A percentile compares a stretch with the other conserved stretches of the same genome.
phyloP scores from a whole-genome alignment of 2,888 invertebrate species.

The Leptopilina syphax region DNA sequence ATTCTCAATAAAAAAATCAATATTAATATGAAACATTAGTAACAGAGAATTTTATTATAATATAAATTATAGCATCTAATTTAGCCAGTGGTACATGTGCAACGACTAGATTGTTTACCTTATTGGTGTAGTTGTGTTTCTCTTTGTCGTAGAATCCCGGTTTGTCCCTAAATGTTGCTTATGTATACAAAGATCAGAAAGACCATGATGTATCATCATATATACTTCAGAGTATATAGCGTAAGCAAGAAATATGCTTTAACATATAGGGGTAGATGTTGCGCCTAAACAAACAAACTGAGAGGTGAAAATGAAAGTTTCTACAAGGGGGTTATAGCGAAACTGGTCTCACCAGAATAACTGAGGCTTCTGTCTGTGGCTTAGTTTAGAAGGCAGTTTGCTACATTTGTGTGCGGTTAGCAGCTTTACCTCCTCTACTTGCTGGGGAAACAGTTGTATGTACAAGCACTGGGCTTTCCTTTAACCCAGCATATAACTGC shows the following conservation, averaged over 20 bases:
- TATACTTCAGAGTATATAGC: neutral
- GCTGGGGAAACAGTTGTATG: conserved; percentile 50
- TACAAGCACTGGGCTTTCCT: conserved; percentile 42
- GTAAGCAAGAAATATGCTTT: conserved; percentile 32
- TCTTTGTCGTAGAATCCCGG: conserved; percentile 24
- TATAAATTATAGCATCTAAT: no score
- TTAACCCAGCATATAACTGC: conserved; percentile 45
- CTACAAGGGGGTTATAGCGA: conserved; percentile 46
- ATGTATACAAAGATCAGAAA: conserved; percentile 30
- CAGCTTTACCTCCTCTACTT: conserved; percentile 59
- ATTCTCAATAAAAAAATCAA: no score
- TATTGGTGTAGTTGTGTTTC: conserved; percentile 11
- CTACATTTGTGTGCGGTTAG: conserved; percentile 68
- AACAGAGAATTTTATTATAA: no score
- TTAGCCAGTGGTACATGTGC: no score
- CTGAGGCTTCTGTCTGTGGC: conserved; percentile 62
- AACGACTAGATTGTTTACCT: no score
- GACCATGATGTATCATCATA: conserved; percentile 44
- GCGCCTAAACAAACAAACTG: conserved; percentile 47
- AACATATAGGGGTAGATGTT: conserved; percentile 47
- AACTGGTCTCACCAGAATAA: conserved; percentile 47
- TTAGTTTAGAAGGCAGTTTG: conserved; percentile 69
- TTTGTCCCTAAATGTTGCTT: conserved; percentile 46
- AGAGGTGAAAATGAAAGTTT: conserved; percentile 52
- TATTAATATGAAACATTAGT: no score